phyloP scores from a whole-genome alignment of 2,888 invertebrate genomes.

The Cryptophagus acutangulus region DNA sequence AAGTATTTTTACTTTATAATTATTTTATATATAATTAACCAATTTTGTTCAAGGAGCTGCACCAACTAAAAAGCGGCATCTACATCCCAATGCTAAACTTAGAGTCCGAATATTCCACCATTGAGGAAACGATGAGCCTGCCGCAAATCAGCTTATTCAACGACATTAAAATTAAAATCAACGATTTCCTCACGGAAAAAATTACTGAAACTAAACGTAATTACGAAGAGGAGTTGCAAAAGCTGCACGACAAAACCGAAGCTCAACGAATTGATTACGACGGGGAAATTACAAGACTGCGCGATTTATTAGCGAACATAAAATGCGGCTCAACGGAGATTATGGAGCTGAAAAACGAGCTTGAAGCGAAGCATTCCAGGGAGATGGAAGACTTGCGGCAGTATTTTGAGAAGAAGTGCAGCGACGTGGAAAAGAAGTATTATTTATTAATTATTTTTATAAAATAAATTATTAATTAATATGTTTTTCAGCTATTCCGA shows the following conservation, averaged over 20 bases:
- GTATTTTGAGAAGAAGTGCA: conserved; percentile 76
- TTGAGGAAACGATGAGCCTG: conserved; percentile 27
- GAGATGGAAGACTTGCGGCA: conserved; percentile 75
- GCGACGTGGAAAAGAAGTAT: conserved; percentile 73
- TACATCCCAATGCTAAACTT: conserved; percentile 5
- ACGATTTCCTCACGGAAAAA: conserved; percentile 28
- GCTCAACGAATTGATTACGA: conserved; percentile 55
- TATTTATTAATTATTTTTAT: conserved; percentile 14
- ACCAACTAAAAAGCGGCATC: conserved; percentile 6
- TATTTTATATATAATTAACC: neutral
- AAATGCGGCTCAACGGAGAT: conserved; percentile 57
- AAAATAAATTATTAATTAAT: neutral
- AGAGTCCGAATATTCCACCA: conserved; percentile 17
- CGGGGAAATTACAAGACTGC: conserved; percentile 52
- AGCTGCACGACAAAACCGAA: conserved; percentile 34
- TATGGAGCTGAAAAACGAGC: conserved; percentile 54
- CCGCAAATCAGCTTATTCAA: conserved; percentile 27
- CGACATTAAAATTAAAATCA: conserved; percentile 32
- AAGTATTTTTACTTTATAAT: too few species aligned
- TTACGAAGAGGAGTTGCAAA: conserved; percentile 31
- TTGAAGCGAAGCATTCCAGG: conserved; percentile 62
- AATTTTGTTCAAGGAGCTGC: conserved; percentile 4
- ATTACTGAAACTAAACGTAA: conserved; percentile 23
- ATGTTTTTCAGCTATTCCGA: conserved; percentile 55
- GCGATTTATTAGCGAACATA: conserved; percentile 54